Evolutionary conservation across 92 coral and sea anemone species (phyloP).

Genomic region (Epizoanthus ramosus): DNA sequence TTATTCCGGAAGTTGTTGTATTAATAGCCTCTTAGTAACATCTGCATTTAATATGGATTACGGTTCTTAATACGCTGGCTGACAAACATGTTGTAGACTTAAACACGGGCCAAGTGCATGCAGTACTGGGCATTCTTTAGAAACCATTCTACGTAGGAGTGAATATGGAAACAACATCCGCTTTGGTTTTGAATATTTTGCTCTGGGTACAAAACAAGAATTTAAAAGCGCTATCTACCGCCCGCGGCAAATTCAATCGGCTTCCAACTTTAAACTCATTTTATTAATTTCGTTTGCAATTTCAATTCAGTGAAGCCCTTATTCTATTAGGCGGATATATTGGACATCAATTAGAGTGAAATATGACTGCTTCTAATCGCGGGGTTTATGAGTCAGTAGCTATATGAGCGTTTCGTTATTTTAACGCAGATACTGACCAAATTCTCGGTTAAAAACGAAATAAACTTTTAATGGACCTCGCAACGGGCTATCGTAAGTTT

Average conservation of each 20-base stretch:
- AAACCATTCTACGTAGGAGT: background rate
- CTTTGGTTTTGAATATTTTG: background rate
- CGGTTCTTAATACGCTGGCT: background rate
- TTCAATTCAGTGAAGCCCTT: background rate
- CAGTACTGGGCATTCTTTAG: background rate
- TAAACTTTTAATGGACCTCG: background rate
- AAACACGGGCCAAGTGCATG: background rate
- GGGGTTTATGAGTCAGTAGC: background rate
- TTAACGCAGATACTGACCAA: background rate
- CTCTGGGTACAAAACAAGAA: background rate
- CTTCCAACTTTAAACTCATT: background rate
- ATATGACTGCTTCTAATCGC: slow-evolving; percentile 9
- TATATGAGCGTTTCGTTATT: slow-evolving; percentile 1
- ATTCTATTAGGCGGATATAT: background rate
- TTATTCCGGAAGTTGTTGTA: slow-evolving; percentile 14
- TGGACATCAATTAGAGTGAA: background rate
- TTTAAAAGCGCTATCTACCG: background rate
- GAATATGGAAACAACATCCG: too few species aligned
- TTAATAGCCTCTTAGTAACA: slow-evolving; percentile 28
- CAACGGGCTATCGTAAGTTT: background rate
- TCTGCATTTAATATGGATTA: slow-evolving; percentile 3
- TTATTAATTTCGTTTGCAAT: background rate
- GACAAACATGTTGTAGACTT: background rate
- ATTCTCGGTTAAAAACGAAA: background rate
- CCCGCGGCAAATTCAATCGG: background rate